These are phyloP conservation scores for Myotis myotis DNA, from an alignment of 2,797 vertebrate species.

Conservation along the genomic window DNA sequence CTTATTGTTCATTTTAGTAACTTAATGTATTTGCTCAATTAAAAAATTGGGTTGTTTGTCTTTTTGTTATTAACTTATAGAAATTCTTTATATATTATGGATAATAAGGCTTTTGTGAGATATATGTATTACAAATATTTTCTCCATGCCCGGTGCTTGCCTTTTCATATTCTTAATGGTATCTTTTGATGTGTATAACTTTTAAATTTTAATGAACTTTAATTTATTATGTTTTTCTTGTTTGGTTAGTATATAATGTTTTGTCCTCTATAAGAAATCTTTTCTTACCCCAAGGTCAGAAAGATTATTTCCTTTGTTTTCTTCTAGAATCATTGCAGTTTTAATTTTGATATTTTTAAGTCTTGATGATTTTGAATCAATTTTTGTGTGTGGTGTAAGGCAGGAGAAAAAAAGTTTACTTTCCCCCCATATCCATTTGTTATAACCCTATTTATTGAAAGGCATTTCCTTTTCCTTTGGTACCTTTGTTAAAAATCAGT, in stretches of 20 bases:
- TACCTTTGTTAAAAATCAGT: constrained; percentile 23
- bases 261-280: not conserved
- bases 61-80: constrained; percentile 26
- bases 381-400: not conserved
- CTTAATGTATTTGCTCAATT: not conserved
- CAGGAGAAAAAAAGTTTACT: not conserved
- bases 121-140: not conserved
- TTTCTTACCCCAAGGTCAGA: not conserved
- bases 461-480: not conserved
- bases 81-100: not conserved
- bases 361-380: constrained; percentile 36
- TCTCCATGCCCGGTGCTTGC: not conserved
- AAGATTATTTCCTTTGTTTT: not conserved
- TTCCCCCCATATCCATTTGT: not conserved
- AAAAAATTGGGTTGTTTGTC: not conserved
- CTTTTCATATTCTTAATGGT: not conserved
- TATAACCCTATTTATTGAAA: not conserved
- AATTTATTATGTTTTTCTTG: not conserved
- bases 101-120: not conserved
- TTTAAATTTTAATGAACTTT: constrained; percentile 9
- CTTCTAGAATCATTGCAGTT: not conserved
- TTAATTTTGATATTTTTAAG: constrained; percentile 3
- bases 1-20: not conserved
- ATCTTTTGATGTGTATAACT: not conserved
- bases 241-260: not conserved